Evolutionary conservation across 2,113 vertebrate species (phyloP).

Genomic region (Spheniscus mendiculus): DNA sequence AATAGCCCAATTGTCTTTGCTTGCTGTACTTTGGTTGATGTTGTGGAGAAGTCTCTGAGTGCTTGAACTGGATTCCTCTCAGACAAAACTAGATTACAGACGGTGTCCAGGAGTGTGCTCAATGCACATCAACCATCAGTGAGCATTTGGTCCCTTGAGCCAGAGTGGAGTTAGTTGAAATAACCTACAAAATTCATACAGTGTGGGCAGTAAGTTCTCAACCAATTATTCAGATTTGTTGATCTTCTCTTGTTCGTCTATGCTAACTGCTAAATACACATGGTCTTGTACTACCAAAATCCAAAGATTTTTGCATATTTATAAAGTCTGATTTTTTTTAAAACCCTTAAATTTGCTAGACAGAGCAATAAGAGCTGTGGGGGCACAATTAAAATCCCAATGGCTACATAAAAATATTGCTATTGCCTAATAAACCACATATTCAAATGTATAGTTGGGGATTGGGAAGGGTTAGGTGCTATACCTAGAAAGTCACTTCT

Average conservation of each 20-base stretch:
- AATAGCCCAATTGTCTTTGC: not conserved
- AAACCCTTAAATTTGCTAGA: not conserved
- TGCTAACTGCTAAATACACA: not conserved
- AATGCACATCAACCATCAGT: not conserved
- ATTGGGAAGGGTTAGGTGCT: not conserved
- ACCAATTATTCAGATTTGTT: not conserved
- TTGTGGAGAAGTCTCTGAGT: not conserved
- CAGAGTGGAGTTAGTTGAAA: not conserved
- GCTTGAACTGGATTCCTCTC: not conserved
- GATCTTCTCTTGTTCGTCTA: not conserved
- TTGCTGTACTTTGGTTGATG: not conserved
- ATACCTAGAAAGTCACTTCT: not conserved
- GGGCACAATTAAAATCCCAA: not conserved
- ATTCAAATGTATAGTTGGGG: not conserved
- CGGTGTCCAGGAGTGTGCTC: not conserved
- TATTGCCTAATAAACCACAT: not conserved
- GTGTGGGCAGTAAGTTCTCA: not conserved
- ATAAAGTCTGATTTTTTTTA: not conserved
- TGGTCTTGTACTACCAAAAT: not conserved
- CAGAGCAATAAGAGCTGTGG: not conserved
- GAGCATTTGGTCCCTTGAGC: not conserved
- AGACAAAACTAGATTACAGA: not conserved
- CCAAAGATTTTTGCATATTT: not conserved
- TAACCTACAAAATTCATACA: not conserved
- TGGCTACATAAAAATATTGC: not conserved